A percentile compares a stretch with the other conserved stretches of the same genome.
phyloP scores from a whole-genome alignment of 2,888 invertebrate species.

The Sepioteuthis lessoniana region DNA sequence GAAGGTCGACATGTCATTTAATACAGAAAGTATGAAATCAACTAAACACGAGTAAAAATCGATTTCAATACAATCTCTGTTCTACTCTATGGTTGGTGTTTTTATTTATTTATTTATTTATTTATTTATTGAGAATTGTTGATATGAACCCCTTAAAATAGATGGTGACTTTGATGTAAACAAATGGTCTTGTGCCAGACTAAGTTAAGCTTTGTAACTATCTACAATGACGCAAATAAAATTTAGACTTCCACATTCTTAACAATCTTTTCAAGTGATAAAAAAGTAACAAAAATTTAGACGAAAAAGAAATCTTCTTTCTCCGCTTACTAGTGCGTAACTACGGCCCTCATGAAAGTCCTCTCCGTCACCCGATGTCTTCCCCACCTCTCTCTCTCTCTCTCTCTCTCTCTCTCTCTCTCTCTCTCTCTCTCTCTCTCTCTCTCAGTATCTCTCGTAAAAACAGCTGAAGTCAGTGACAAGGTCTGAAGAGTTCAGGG shows the following conservation, averaged over 20 bases:
- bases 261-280: neutral
- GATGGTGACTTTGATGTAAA: no score
- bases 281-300: neutral
- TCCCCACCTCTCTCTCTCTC: neutral
- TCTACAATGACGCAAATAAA: neutral
- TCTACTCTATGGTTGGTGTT: no score
- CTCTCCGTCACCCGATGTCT: neutral
- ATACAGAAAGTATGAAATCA: no score
- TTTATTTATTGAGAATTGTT: no score
- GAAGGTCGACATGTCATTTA: no score
- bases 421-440: neutral
- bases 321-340: neutral
- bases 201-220: neutral
- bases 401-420: slow-evolving; percentile 20
- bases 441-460: neutral
- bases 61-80: no score
- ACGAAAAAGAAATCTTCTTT: neutral
- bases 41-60: no score
- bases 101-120: no score
- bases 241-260: neutral
- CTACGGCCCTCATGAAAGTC: neutral
- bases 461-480: neutral
- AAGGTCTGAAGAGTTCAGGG: neutral
- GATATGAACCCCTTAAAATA: no score
- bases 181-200: no score